Base-by-base conservation (phyloP, 2,888 invertebrate species). In the Zhuqinia jingwanae region DNA sequence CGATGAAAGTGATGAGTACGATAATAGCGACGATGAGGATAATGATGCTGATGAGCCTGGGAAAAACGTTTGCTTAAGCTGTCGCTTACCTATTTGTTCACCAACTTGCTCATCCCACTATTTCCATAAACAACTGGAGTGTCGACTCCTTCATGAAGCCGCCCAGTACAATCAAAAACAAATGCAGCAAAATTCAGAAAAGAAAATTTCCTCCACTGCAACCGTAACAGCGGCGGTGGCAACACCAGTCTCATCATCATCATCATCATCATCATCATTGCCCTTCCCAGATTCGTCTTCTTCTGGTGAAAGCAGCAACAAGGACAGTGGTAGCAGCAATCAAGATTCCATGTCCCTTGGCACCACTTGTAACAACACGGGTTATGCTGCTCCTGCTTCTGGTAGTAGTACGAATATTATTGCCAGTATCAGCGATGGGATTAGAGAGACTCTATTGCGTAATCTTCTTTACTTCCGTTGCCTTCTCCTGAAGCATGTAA, bases 401-500 rank as follows among this genome's bases (percentile, higher is more conserved):
- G 56, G 63, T 25, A 78, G 63, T 25, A 78, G 30, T 56, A 47
- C 36, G 58, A 80, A 60, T 86, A 86, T 75, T 73, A 86, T 53
- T 80, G 47, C 86, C 13, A 63, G 65, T 56, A 83, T 87, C 70
- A 87, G 79, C 63, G 78, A 75, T 80, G 87, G 76, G 85, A 88
- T 87, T 75, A 85, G 88, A 56, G 83, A 79, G 68, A 82, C 77
- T 76, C 78, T 90, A 36, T 76, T 89, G 36, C 88, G 82, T 63
- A 89, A 89, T 83, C 80, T 90, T 22, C 83, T 90, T 58, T 89
- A 89, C 87, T 92, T 96, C 3, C 93, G 96, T 90, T 95, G 95
- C 53, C 92, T 96, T 88, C 92, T 95, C 58, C 92, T 96, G 91
- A 94, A 94, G 90, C 92, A 93, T 77, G 92, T 93, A 0, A 94